phyloP scores from a whole-genome alignment of 2,113 vertebrate genomes.

The Emydocephalus ijimae region DNA sequence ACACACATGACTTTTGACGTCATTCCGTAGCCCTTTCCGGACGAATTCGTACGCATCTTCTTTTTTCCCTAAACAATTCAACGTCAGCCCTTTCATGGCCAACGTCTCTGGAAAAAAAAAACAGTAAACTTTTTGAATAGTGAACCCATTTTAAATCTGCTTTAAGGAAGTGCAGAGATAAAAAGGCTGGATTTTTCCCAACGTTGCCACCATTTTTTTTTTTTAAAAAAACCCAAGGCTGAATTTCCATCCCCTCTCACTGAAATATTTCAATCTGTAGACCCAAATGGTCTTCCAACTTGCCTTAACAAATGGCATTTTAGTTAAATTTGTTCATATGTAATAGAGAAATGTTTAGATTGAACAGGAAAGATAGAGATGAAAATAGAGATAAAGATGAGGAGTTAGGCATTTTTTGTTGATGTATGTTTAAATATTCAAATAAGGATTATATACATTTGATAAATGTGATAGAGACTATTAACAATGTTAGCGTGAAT shows the following conservation, averaged over 20 bases:
- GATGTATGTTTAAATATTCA: too few species aligned
- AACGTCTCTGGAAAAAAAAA: slow-evolving; percentile 75
- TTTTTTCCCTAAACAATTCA: slow-evolving; percentile 80
- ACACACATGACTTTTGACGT: slow-evolving; percentile 81
- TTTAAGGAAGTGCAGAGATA: neutral
- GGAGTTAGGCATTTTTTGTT: too few species aligned
- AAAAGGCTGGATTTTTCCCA: neutral
- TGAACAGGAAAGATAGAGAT: too few species aligned
- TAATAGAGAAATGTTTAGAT: too few species aligned
- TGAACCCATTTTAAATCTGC: neutral
- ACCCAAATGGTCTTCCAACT: neutral
- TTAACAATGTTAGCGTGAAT: too few species aligned
- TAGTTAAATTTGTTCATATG: too few species aligned
- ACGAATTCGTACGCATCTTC: slow-evolving; percentile 78
- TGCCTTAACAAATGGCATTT: neutral
- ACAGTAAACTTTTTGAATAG: slow-evolving; percentile 23
- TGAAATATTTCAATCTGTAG: neutral
- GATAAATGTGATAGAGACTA: too few species aligned
- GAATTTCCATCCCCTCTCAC: neutral
- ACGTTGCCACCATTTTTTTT: neutral
- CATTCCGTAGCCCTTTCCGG: slow-evolving; percentile 76
- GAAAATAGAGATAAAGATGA: too few species aligned
- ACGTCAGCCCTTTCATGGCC: slow-evolving; percentile 78
- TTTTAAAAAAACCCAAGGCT: neutral
- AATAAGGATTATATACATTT: too few species aligned